Percentiles rank a stretch among this genome's conserved stretches.
Evolutionary conservation across 64 coral and sea anemone species (phyloP).

Genomic region (Actinia tenebrosa): DNA sequence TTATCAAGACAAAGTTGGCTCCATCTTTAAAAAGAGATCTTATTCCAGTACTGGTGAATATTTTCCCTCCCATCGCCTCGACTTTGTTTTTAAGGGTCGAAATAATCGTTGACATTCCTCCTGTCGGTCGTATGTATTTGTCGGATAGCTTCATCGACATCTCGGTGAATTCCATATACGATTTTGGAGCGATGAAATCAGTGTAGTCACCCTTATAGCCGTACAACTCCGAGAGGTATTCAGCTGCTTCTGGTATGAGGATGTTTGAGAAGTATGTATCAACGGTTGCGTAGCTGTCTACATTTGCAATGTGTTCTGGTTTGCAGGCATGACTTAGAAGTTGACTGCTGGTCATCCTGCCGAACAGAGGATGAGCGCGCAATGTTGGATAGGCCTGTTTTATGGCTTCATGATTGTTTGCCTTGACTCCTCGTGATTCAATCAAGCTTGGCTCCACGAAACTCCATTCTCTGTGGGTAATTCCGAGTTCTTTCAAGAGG

Average conservation of each 20-base stretch:
- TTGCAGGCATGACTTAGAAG: slow-evolving; percentile 58
- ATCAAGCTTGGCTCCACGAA: slow-evolving; percentile 50
- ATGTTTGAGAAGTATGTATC: slow-evolving; percentile 73
- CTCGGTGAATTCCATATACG: slow-evolving; percentile 69
- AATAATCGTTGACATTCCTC: slow-evolving; percentile 71
- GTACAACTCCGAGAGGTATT: slow-evolving; percentile 72
- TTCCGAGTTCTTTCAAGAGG: slow-evolving; percentile 51
- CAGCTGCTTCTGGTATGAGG: slow-evolving; percentile 61
- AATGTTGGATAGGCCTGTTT: slow-evolving; percentile 60
- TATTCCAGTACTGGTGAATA: slow-evolving; percentile 42
- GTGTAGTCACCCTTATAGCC: slow-evolving; percentile 87
- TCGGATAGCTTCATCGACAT: slow-evolving; percentile 40
- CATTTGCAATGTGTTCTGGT: slow-evolving; percentile 47
- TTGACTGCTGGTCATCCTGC: slow-evolving; percentile 69
- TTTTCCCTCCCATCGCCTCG: slow-evolving; percentile 33
- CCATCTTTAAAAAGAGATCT: slow-evolving; percentile 31
- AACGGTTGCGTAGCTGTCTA: slow-evolving; percentile 52
- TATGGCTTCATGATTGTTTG: slow-evolving; percentile 51
- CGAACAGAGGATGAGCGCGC: slow-evolving; percentile 38
- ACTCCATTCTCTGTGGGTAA: slow-evolving; percentile 60
- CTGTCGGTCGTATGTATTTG: slow-evolving; percentile 48
- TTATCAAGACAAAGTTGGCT: slow-evolving; percentile 35
- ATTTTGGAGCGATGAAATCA: slow-evolving; percentile 57
- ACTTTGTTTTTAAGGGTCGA: slow-evolving; percentile 38
- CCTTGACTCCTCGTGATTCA: slow-evolving; percentile 61